Base-by-base conservation (phyloP, 2,888 invertebrate genomes). In the Lithodes maja region DNA sequence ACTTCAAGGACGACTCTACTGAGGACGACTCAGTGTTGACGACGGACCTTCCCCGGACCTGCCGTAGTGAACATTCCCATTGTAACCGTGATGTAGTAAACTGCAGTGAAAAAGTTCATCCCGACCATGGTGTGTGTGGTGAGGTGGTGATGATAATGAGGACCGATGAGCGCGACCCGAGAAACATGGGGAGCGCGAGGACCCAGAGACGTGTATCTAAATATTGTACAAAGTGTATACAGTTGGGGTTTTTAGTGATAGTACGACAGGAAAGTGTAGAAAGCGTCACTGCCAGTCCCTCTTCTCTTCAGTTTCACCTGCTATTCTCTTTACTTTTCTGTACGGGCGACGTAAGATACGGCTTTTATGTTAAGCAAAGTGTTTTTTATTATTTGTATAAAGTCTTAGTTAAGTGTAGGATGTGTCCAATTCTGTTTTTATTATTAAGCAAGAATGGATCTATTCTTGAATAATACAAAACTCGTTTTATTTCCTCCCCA, bases 381-480 rank as follows among this genome's bases (percentile, higher is more conserved):
- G 61, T 88, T 87, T 86, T 85, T 88, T 90, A 88, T 83, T 83
- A 83, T 90, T 86, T 91, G 91, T 91, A 91, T 91, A 91, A 91
- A 91, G 90, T 85, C 77, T 54, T 91, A 77, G 86, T 80, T 54
- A 84, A 88, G 80, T 80, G 81, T 80, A 84, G 82, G 81, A 88
- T 79, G 80, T 88, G 88, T 88, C 88, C 88, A 80, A 81, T 88
- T 88, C 90, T 90, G 85, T 90, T 91, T 91, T 81, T 91, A 84
- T 90, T 86, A 90, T 91, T 90, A 90, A 83, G 83, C 91, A 91
- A 90, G 91, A 91, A 91, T 91, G 86, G 91, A 91, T 91, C 91
- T 91, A 88, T 91, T 91, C 91, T 91, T 91, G 91, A 91, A 86
- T 90, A 90, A 91, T 90, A 85, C 53, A 17, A 15, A 7, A 3